Evolutionary conservation across 2,888 invertebrate genomes (phyloP).

Genomic region (Heliconius aoede): DNA sequence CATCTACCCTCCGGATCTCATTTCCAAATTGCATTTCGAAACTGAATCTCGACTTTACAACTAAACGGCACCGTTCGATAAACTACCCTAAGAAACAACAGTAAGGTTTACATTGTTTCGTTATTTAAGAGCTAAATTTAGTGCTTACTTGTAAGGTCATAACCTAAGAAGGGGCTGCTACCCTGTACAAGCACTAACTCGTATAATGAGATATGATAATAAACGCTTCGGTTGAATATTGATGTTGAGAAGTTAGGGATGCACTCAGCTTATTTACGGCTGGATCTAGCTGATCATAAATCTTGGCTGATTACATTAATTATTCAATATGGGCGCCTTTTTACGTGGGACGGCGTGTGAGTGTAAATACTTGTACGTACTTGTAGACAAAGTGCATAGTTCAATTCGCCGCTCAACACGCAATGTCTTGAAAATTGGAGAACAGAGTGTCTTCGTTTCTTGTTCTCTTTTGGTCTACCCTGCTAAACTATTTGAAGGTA

Average conservation of each 20-base stretch:
- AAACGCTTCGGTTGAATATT: conserved; percentile 82
- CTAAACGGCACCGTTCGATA: conserved; percentile 53
- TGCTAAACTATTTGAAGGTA: too few relatives aligned
- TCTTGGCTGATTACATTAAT: conserved; percentile 37
- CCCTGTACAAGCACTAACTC: conserved; percentile 80
- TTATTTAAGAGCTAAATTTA: conserved; percentile 61
- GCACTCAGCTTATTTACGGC: conserved; percentile 74
- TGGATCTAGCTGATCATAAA: conserved; percentile 55
- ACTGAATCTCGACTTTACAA: conserved; percentile 80
- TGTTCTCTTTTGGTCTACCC: neutral
- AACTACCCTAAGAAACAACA: conserved; percentile 49
- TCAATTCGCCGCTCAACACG: neutral
- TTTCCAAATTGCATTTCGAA: conserved; percentile 83
- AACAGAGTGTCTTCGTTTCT: neutral
- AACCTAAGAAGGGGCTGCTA: conserved; percentile 74
- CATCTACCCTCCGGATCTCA: conserved; percentile 78
- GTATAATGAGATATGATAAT: conserved; percentile 85
- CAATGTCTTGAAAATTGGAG: neutral
- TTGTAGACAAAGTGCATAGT: neutral
- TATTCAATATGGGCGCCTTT: conserved; percentile 8
- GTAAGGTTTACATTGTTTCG: conserved; percentile 55
- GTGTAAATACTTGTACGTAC: too few relatives aligned
- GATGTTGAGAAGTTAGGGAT: conserved; percentile 80
- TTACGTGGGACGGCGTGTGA: neutral
- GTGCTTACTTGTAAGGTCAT: conserved; percentile 71